Percentiles rank a stretch among this genome's conserved stretches.
phyloP scores from a whole-genome alignment of 2,113 vertebrate species.

The Callaeas wilsoni region DNA sequence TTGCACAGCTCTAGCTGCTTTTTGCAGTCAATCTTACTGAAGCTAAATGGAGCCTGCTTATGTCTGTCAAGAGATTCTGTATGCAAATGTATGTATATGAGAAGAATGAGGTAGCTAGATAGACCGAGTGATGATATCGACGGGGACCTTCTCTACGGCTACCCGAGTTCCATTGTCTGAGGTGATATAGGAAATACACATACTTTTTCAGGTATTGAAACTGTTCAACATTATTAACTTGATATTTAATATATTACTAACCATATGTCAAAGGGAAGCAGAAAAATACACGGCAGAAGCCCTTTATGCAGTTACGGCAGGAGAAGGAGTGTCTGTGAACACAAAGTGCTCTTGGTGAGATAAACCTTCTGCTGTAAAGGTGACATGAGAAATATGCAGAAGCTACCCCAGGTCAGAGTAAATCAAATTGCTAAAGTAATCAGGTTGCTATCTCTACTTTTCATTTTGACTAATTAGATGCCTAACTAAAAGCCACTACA shows the following conservation, averaged over 20 bases:
- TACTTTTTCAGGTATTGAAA: background rate
- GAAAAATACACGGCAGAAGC: background rate
- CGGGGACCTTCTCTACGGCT: background rate
- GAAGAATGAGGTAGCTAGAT: background rate
- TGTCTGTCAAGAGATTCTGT: background rate
- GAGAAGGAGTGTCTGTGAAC: background rate
- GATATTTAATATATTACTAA: background rate
- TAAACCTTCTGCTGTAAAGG: background rate
- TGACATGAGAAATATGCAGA: background rate
- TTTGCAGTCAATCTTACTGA: background rate
- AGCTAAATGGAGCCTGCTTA: background rate
- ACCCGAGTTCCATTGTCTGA: background rate
- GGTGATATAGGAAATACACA: background rate
- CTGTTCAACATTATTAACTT: background rate
- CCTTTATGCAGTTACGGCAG: background rate
- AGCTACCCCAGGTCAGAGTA: background rate
- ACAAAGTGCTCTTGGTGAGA: background rate
- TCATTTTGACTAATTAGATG: slow-evolving; percentile 56
- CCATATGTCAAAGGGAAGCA: background rate
- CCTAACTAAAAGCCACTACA: background rate
- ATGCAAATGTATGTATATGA: background rate
- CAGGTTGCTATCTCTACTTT: background rate
- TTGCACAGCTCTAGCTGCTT: background rate
- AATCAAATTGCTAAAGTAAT: slow-evolving; percentile 27
- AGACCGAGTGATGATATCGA: background rate